A percentile compares a stretch with the other conserved stretches of the same genome.
Conservation (phyloP, 2,888 invertebrate species). For the Tillus elongatus region DNA sequence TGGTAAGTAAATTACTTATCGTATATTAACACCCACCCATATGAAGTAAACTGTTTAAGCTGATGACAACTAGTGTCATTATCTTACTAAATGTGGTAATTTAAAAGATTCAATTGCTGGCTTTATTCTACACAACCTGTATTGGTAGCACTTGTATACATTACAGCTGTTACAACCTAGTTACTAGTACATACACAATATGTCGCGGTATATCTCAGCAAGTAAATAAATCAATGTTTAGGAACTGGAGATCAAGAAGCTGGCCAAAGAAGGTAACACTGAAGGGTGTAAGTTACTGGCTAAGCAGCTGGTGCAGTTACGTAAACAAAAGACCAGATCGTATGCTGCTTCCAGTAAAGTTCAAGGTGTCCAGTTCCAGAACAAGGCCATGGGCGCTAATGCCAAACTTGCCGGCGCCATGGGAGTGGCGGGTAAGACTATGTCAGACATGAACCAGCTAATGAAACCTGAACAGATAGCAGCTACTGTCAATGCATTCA, state of each 20-base stretch:
- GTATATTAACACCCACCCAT: background rate
- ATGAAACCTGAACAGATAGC: slow-evolving; percentile 80
- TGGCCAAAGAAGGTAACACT: slow-evolving; percentile 79
- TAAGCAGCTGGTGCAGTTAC: slow-evolving; percentile 77
- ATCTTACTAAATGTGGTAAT: background rate
- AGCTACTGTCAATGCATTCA: slow-evolving; percentile 75
- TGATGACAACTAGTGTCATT: background rate
- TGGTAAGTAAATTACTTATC: slow-evolving; percentile 54
- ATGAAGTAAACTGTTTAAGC: no score
- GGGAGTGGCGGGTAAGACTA: slow-evolving; percentile 80
- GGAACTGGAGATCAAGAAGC: slow-evolving; percentile 82
- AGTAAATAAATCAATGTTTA: slow-evolving; percentile 32
- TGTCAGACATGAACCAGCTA: slow-evolving; percentile 78
- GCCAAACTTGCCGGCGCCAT: slow-evolving; percentile 79
- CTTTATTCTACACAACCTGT: no score
- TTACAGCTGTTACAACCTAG: background rate
- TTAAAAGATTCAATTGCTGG: no score
- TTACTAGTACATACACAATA: background rate
- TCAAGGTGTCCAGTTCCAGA: slow-evolving; percentile 67
- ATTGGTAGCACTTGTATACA: no score
- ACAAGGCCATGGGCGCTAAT: slow-evolving; percentile 86
- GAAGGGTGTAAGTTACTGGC: slow-evolving; percentile 76
- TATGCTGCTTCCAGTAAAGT: slow-evolving; percentile 76
- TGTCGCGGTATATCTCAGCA: no score
- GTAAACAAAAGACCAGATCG: slow-evolving; percentile 80